Percentiles rank a stretch among this genome's conserved stretches.
Evolutionary conservation across 1,140 invertebrate species (phyloP).

Genomic region (Zaprionus gabonicus): DNA sequence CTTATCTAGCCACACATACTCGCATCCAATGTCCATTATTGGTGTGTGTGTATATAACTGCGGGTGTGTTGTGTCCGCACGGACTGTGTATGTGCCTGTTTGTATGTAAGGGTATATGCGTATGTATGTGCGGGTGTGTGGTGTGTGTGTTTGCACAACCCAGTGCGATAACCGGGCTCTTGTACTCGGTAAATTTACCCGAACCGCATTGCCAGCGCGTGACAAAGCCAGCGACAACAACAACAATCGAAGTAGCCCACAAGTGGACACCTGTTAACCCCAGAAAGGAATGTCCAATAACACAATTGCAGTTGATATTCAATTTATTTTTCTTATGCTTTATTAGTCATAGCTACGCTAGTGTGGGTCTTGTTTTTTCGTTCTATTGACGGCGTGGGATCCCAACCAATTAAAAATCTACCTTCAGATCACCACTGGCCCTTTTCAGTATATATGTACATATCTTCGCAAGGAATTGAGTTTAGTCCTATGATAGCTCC

Average conservation of each 20-base stretch:
- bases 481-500: too few relatives aligned
- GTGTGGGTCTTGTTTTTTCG: too few relatives aligned
- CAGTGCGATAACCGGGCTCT: conserved; percentile 61
- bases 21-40: neutral
- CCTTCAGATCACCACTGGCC: too few relatives aligned
- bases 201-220: conserved; percentile 58
- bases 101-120: neutral
- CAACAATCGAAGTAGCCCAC: conserved; percentile 26
- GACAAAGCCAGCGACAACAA: conserved; percentile 46
- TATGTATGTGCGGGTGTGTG: conserved; percentile 22
- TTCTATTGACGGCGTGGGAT: too few relatives aligned
- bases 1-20: conserved; percentile 57
- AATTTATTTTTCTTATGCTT: conserved; percentile 2
- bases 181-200: conserved; percentile 39
- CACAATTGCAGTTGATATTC: conserved; percentile 6
- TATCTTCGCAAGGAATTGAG: too few relatives aligned
- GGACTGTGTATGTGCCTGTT: neutral
- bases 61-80: too few relatives aligned
- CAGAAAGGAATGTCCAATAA: conserved; percentile 39
- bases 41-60: neutral
- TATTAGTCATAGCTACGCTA: conserved; percentile 21
- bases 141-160: conserved; percentile 64
- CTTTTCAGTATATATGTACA: too few relatives aligned
- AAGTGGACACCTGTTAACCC: conserved; percentile 50
- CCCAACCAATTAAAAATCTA: too few relatives aligned